These are phyloP conservation scores for Myiozetetes cayanensis DNA, from an alignment of 2,113 vertebrate species.

Conservation along the genomic window DNA sequence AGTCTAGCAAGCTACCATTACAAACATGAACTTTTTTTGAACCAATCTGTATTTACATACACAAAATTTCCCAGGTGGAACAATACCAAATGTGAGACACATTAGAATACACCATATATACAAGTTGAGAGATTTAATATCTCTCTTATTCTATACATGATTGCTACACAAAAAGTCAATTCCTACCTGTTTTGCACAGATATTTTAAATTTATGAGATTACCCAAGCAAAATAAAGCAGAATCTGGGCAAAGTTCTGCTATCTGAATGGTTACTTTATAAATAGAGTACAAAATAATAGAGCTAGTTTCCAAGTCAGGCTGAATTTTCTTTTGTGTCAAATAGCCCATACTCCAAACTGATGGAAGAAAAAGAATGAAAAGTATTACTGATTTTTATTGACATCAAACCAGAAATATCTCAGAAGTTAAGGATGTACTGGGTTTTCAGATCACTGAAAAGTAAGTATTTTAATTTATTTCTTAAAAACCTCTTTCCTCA, in stretches of 20 bases:
- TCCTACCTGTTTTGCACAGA: neutral
- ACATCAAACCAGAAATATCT: neutral
- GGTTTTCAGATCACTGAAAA: neutral
- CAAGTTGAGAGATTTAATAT: conserved; percentile 36
- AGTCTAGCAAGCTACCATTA: conserved; percentile 42
- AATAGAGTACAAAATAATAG: neutral
- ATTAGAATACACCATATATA: conserved; percentile 59
- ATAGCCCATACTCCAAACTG: neutral
- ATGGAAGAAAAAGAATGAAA: neutral
- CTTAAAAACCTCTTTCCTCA: neutral
- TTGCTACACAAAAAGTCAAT: neutral
- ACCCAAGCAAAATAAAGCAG: neutral
- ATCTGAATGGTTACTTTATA: neutral
- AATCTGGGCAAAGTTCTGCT: neutral
- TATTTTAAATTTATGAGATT: neutral
- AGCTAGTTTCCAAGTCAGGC: neutral
- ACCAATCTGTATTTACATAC: conserved; percentile 71
- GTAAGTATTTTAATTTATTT: neutral
- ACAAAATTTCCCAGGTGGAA: conserved; percentile 78
- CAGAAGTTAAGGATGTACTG: neutral
- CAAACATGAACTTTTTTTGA: conserved; percentile 30
- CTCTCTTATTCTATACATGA: conserved; percentile 36
- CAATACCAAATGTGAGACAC: conserved; percentile 75
- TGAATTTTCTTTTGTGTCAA: neutral
- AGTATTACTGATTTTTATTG: neutral